These are phyloP conservation scores for Gandaritis pyraliata DNA, from an alignment of 2,888 invertebrate genomes.

Conservation along the genomic window DNA sequence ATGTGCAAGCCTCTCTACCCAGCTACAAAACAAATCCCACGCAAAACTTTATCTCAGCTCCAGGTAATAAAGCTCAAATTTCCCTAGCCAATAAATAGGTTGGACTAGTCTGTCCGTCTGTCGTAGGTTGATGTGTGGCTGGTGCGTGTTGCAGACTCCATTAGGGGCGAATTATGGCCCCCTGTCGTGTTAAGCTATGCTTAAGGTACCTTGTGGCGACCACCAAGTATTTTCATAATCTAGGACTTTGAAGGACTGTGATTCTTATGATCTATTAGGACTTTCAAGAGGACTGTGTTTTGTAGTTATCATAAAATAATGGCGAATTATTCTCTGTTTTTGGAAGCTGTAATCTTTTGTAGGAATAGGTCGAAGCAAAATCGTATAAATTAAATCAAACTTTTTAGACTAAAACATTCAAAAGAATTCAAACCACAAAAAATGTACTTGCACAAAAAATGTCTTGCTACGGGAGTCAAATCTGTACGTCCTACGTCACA, in stretches of 20 bases:
- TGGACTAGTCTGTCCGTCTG: conserved; percentile 60
- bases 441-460: not conserved
- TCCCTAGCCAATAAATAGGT: conserved; percentile 40
- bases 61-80: conserved; percentile 51
- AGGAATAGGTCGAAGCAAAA: too few relatives aligned
- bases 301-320: too few relatives aligned
- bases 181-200: conserved; percentile 65
- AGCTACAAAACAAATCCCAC: conserved; percentile 35
- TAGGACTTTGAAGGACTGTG: conserved; percentile 33
- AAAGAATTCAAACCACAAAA: too few relatives aligned
- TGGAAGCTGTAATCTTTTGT: too few relatives aligned
- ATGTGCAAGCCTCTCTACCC: conserved; percentile 47
- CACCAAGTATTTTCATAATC: conserved; percentile 62
- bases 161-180: conserved; percentile 72
- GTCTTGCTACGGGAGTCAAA: not conserved
- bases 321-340: too few relatives aligned
- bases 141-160: conserved; percentile 76
- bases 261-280: too few relatives aligned
- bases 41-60: conserved; percentile 34
- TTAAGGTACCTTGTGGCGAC: conserved; percentile 58
- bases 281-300: too few relatives aligned
- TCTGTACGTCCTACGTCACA: too few relatives aligned
- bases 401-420: too few relatives aligned
- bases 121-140: conserved; percentile 71
- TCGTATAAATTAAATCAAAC: too few relatives aligned